These are phyloP conservation scores for Eurystomus gularis DNA, from an alignment of 2,113 vertebrate genomes.

Conservation along the genomic window DNA sequence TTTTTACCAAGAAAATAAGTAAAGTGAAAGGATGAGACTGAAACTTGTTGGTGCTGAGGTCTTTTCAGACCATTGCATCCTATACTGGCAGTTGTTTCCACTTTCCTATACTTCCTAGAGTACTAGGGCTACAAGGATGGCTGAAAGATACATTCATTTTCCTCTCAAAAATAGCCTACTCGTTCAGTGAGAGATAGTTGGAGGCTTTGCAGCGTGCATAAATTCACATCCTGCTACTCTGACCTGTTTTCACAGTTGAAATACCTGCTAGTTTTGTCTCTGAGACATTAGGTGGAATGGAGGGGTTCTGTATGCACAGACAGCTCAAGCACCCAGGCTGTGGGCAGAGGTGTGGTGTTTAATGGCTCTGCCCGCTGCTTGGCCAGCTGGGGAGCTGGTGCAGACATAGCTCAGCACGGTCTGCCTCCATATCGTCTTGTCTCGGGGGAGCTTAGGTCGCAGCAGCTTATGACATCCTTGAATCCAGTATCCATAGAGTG, in stretches of 20 bases:
- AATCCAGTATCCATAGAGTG: not conserved
- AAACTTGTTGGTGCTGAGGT: not conserved
- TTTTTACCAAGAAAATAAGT: not conserved
- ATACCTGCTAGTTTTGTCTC: not conserved
- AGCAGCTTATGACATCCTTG: not conserved
- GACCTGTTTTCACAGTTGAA: not conserved
- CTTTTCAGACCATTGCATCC: not conserved
- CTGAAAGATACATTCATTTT: not conserved
- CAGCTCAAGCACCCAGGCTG: not conserved
- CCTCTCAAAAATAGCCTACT: not conserved
- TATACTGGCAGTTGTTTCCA: not conserved
- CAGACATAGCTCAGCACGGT: accelerated
- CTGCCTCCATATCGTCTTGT: not conserved
- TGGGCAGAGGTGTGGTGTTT: not conserved
- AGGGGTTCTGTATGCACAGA: not conserved
- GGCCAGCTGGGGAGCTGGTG: not conserved
- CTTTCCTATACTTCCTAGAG: not conserved
- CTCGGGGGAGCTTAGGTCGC: accelerated
- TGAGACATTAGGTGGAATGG: not conserved
- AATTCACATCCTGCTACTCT: not conserved
- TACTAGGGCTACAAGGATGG: not conserved
- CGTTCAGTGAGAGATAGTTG: not conserved
- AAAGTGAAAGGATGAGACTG: not conserved
- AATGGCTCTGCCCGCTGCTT: not conserved
- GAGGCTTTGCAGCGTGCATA: not conserved